These are phyloP conservation scores for Perodicticus potto DNA, from an alignment of 2,797 vertebrate genomes.

Conservation along the genomic window DNA sequence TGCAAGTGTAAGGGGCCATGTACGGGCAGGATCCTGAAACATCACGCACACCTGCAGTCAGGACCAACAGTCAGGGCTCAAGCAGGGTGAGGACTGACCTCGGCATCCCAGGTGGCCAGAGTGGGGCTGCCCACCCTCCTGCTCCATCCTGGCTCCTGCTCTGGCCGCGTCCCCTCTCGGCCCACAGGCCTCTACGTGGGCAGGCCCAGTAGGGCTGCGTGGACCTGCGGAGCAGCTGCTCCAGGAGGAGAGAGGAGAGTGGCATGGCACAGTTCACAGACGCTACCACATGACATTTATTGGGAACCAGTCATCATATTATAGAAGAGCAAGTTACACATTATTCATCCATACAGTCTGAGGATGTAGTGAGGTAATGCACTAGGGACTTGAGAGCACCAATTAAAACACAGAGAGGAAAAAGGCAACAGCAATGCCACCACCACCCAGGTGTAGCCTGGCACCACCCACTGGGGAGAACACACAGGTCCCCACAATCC, in stretches of 20 bases:
- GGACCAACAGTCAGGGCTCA: not conserved
- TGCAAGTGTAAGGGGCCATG: not conserved
- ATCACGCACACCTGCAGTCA: not conserved
- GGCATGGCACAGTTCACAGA: not conserved
- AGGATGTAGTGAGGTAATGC: not conserved
- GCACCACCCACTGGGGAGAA: not conserved
- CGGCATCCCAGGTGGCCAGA: not conserved
- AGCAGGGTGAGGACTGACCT: too few species aligned
- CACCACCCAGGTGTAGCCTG: not conserved
- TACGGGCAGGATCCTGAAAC: not conserved
- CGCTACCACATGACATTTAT: not conserved
- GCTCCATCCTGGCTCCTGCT: too few species aligned
- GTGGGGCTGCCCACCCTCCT: too few species aligned
- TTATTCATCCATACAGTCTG: fast-evolving
- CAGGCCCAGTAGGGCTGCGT: not conserved
- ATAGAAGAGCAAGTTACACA: not conserved
- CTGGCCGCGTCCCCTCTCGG: not conserved
- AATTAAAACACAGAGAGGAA: not conserved
- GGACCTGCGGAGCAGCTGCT: too few species aligned
- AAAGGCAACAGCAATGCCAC: not conserved
- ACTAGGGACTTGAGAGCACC: not conserved
- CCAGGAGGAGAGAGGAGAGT: not conserved
- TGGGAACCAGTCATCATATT: not conserved
- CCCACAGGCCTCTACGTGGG: not conserved
- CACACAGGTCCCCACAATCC: not conserved